A percentile compares a stretch with the other conserved stretches of the same genome.
phyloP scores from a whole-genome alignment of 2,113 vertebrate species.

The Eupsittula cactorum region DNA sequence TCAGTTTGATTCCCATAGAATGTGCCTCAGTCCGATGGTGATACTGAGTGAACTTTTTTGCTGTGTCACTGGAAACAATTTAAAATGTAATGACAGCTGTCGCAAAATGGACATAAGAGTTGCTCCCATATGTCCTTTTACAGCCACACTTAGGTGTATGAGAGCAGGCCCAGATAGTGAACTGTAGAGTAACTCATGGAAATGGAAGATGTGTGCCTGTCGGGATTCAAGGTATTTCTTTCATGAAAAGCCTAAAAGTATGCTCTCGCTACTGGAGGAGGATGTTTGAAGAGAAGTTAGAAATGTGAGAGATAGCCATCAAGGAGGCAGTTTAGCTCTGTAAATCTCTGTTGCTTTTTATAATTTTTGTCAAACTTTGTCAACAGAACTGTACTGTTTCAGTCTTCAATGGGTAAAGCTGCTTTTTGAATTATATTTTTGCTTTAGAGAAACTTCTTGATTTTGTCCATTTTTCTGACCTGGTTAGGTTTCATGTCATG shows the following conservation, averaged over 20 bases:
- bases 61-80: not conserved
- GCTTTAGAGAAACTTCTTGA: not conserved
- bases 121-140: not conserved
- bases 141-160: accelerated
- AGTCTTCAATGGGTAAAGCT: not conserved
- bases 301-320: not conserved
- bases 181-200: accelerated
- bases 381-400: not conserved
- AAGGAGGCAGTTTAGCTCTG: not conserved
- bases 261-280: not conserved
- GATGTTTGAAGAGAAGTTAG: not conserved
- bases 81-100: not conserved
- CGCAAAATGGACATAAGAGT: not conserved
- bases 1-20: not conserved
- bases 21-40: accelerated
- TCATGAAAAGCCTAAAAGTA: not conserved
- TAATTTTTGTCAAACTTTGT: not conserved
- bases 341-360: not conserved
- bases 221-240: not conserved
- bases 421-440: not conserved
- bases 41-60: not conserved
- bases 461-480: not conserved
- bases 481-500: not conserved
- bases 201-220: not conserved
- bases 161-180: not conserved